Base-by-base conservation (phyloP, 2,797 vertebrate species). In the Anomalospiza imberbis region DNA sequence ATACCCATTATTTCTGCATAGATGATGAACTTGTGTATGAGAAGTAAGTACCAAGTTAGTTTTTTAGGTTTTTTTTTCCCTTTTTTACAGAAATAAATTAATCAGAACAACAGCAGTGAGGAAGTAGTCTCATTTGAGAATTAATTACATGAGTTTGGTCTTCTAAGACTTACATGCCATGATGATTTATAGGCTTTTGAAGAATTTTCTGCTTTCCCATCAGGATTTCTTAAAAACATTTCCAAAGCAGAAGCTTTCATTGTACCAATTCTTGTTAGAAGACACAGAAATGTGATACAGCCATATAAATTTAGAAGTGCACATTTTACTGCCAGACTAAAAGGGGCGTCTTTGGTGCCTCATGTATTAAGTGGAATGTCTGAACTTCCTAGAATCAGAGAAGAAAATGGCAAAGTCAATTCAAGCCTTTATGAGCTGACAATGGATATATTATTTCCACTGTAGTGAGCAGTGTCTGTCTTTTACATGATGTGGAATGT, bases 1-100 rank as follows among this genome's bases (percentile, higher is more conserved):
- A 98, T 75, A 97, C 98, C 86, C 99, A 99, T 98, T 99, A 99
- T 96, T 99, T 99, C 98, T 99, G 98, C 97, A 98, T 99, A 94
- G 99, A 99, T 95, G 99, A 99, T 88, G 99, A 99, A 97, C 97
- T 99, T 92, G 98, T 99, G 3, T 99, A 99, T 97, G 99, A 99
- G 93, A 99, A 99, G 99, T 99, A 98, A 98, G 99, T 98, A 94
- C 34, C 28, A 20, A 47, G 31, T 42, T 95, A 9, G 22, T 36
- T 34, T 50, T 66, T 40, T 48, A 9, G 22, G 36, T 34, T 50
- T 66, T 40, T 48, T 17, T 47, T 17, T 5, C 40, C 5, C 4
- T 17, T 63, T 89, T 85, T 76, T 47, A 15, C 42, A 38, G 36
- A 72, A 92, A 34, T 73, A 73, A 77, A 85, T 74, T 62, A 85